Evolutionary conservation across 1,140 invertebrate species (phyloP).

Genomic region (Carcinoscorpius rotundicauda): DNA sequence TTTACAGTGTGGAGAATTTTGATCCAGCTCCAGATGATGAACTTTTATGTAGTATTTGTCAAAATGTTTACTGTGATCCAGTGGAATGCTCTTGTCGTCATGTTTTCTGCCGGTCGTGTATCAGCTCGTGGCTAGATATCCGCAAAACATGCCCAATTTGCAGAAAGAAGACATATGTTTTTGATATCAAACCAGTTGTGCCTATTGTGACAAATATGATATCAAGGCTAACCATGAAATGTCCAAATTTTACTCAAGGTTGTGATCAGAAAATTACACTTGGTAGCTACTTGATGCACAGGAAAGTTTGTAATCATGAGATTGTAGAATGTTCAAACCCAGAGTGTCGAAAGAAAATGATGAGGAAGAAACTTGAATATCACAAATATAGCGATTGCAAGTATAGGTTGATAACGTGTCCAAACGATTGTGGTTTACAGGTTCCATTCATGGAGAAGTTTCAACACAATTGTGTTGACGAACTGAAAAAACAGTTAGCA

Average conservation of each 20-base stretch:
- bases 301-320: slow-evolving; percentile 6
- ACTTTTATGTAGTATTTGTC: slow-evolving; percentile 16
- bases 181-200: slow-evolving; percentile 4
- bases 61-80: slow-evolving; percentile 14
- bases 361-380: slow-evolving; percentile 7
- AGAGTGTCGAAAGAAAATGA: slow-evolving; percentile 2
- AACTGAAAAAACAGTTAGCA: slow-evolving; percentile 5
- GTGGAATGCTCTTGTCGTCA: slow-evolving; percentile 15
- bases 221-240: slow-evolving; percentile 8
- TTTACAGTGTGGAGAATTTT: slow-evolving; percentile 8
- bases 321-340: slow-evolving; percentile 11
- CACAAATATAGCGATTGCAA: slow-evolving; percentile 7
- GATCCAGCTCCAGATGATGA: slow-evolving; percentile 16
- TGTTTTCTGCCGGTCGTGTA: slow-evolving; percentile 16
- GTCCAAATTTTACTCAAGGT: slow-evolving; percentile 7
- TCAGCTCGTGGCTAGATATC: slow-evolving; percentile 8
- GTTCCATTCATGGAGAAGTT: not conserved
- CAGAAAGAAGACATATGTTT: slow-evolving; percentile 4
- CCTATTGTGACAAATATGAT: slow-evolving; percentile 15
- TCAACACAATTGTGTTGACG: slow-evolving; percentile 13
- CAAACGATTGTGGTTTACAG: not conserved
- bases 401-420: slow-evolving; percentile 4
- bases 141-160: slow-evolving; percentile 15
- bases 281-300: slow-evolving; percentile 9
- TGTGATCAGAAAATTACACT: slow-evolving; percentile 9